Evolutionary conservation across 2,888 invertebrate genomes (phyloP).

Genomic region (Eupithecia tripunctaria): DNA sequence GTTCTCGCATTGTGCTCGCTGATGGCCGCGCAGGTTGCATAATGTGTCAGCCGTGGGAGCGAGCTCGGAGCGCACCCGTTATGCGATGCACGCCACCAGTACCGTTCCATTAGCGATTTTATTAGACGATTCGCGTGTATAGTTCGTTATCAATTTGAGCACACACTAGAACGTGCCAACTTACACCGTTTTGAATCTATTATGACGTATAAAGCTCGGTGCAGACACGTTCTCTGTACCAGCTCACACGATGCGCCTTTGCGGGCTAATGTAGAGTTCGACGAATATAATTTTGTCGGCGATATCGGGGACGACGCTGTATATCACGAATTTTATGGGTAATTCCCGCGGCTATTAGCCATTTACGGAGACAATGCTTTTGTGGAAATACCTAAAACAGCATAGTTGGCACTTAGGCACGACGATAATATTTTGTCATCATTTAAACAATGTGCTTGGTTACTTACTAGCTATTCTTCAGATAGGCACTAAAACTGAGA

Average conservation of each 20-base stretch:
- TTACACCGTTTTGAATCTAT: conserved; percentile 72
- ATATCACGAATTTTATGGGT: conserved; percentile 60
- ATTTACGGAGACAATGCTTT: conserved; percentile 40
- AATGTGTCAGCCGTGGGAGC: conserved; percentile 81
- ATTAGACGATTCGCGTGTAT: conserved; percentile 82
- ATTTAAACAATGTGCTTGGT: not conserved
- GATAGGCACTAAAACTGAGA: not conserved
- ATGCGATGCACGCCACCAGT: conserved; percentile 81
- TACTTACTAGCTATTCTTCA: not conserved
- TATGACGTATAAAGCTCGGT: conserved; percentile 65
- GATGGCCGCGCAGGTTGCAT: conserved; percentile 72
- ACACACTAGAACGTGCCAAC: conserved; percentile 61
- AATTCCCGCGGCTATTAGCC: conserved; percentile 40
- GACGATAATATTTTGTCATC: conserved; percentile 16
- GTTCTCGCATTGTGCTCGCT: conserved; percentile 66
- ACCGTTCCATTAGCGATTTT: conserved; percentile 83
- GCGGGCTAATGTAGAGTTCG: conserved; percentile 59
- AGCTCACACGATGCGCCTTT: conserved; percentile 65
- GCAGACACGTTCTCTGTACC: conserved; percentile 60
- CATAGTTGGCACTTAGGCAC: conserved; percentile 21
- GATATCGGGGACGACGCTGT: conserved; percentile 59
- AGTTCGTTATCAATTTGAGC: conserved; percentile 76
- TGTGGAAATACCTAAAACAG: conserved; percentile 27
- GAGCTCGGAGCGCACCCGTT: conserved; percentile 68
- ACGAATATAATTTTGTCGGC: conserved; percentile 62